Percentiles rank a stretch among this genome's conserved stretches.
phyloP scores from a whole-genome alignment of 2,888 invertebrate genomes.

The Osmoderma eremita region DNA sequence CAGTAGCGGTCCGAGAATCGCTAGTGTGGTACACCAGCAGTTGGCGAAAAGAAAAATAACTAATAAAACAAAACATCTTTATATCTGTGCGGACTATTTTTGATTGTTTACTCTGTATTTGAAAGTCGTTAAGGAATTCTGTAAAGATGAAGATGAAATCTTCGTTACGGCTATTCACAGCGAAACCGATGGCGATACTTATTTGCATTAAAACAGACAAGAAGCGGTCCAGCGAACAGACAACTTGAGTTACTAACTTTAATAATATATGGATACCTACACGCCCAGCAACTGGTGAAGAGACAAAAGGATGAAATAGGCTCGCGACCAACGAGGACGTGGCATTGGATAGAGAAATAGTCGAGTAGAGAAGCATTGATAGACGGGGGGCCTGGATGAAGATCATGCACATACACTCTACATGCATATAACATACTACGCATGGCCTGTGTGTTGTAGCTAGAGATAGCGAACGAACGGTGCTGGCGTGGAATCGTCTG shows the following conservation, averaged over 20 bases:
- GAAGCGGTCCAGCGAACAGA: background rate
- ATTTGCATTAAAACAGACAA: constrained; percentile 11
- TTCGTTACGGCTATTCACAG: too few relatives aligned
- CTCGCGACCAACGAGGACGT: background rate
- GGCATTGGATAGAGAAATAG: background rate
- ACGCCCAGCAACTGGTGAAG: background rate
- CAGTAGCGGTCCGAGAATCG: too few relatives aligned
- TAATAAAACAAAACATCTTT: too few relatives aligned
- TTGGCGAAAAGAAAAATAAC: too few relatives aligned
- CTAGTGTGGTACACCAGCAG: too few relatives aligned
- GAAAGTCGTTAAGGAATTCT: too few relatives aligned
- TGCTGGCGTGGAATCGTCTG: too few relatives aligned
- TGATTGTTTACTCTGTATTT: too few relatives aligned
- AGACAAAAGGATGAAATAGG: constrained; percentile 38
- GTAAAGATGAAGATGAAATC: too few relatives aligned
- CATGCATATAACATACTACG: constrained; percentile 39
- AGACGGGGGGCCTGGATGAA: constrained; percentile 36
- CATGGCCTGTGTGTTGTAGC: constrained; percentile 8
- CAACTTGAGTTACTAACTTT: constrained; percentile 29
- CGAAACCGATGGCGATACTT: background rate
- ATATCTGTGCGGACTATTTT: too few relatives aligned
- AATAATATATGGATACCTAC: constrained; percentile 17
- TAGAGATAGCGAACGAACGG: too few relatives aligned
- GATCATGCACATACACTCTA: constrained; percentile 43
- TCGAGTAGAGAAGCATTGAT: constrained; percentile 34